Conservation (phyloP, 2,888 invertebrate genomes). For the Pristionchus exspectatus region DNA sequence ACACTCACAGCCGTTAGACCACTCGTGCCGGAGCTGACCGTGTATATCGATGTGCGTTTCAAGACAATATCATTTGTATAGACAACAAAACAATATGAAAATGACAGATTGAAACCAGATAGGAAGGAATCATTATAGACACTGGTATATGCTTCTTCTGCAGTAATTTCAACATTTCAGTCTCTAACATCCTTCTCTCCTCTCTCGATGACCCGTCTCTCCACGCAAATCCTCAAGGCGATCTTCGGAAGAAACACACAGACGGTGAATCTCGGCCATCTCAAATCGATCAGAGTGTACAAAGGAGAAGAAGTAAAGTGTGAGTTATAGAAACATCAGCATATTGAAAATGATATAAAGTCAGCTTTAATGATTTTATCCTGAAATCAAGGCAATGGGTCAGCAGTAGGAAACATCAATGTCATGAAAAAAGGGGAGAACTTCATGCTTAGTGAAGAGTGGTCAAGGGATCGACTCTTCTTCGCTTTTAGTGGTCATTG, state of each 20-base stretch:
- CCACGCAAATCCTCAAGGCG: slow-evolving; percentile 47
- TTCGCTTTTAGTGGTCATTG: too few species aligned
- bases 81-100: neutral
- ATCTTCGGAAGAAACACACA: slow-evolving; percentile 47
- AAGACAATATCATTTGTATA: neutral
- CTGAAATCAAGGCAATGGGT: too few species aligned
- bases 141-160: neutral
- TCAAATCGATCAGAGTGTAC: slow-evolving; percentile 51
- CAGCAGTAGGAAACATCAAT: too few species aligned
- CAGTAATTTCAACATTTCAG: neutral
- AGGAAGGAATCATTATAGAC: too few species aligned
- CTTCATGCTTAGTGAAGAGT: too few species aligned
- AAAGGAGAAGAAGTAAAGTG: slow-evolving; percentile 45
- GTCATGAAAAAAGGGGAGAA: too few species aligned
- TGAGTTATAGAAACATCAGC: neutral
- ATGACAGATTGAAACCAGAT: too few species aligned
- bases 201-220: slow-evolving; percentile 44
- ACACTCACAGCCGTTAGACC: neutral
- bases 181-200: neutral
- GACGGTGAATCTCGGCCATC: slow-evolving; percentile 47
- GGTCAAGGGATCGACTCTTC: too few species aligned
- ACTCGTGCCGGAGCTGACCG: slow-evolving; percentile 20
- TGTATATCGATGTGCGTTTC: slow-evolving; percentile 35
- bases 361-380: neutral
- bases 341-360: neutral